phyloP scores from a whole-genome alignment of 2,888 invertebrate genomes.

The Ischnus inquisitorius region DNA sequence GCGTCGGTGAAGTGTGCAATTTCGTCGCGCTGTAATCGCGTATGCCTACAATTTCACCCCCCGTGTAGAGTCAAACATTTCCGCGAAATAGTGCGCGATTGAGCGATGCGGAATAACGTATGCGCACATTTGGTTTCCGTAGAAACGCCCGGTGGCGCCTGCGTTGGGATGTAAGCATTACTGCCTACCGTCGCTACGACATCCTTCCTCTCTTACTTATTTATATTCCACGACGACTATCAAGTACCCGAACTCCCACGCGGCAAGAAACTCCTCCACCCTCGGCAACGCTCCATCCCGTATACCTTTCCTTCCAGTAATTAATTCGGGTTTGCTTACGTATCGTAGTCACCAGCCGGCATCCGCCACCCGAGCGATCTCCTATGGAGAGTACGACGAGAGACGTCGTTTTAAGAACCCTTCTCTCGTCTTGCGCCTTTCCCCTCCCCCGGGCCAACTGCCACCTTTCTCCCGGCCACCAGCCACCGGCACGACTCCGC shows the following conservation, averaged over 20 bases:
- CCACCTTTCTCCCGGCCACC: constrained; percentile 42
- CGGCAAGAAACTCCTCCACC: constrained; percentile 57
- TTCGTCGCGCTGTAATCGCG: not conserved
- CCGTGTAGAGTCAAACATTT: not conserved
- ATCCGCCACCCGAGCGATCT: constrained; percentile 46
- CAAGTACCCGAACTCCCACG: constrained; percentile 44
- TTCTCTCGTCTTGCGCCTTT: constrained; percentile 19
- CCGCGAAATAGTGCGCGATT: not conserved
- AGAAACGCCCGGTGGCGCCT: not conserved
- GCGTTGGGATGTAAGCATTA: not conserved
- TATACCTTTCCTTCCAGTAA: constrained; percentile 73
- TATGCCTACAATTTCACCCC: not conserved
- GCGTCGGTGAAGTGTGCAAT: not conserved
- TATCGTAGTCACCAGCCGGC: constrained; percentile 72
- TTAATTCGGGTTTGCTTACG: constrained; percentile 79
- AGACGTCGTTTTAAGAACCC: constrained; percentile 50
- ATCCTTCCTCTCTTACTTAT: constrained; percentile 25
- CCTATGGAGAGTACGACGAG: constrained; percentile 49
- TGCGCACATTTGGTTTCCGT: not conserved
- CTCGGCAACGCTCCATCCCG: constrained; percentile 52
- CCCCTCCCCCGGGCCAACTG: constrained; percentile 24
- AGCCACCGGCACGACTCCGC: constrained; percentile 63
- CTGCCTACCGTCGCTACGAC: not conserved
- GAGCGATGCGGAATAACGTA: not conserved
- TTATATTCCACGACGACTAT: constrained; percentile 37